phyloP scores from a whole-genome alignment of 2,888 invertebrate genomes.

The Cyrtodaria siliqua region DNA sequence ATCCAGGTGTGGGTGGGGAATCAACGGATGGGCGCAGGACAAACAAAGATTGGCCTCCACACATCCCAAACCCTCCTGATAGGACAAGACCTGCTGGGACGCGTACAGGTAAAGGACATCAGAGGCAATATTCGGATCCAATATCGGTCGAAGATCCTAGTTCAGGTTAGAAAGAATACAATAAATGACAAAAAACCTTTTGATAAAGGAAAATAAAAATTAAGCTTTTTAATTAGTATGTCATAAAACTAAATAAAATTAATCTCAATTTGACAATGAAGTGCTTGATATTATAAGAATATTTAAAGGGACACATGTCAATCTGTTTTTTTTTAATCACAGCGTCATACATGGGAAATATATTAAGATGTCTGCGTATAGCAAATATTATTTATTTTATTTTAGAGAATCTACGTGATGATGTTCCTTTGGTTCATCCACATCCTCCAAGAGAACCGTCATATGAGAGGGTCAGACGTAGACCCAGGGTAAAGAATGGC shows the following conservation, averaged over 20 bases:
- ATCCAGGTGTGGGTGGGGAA: slow-evolving; percentile 18
- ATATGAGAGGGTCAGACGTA: slow-evolving; percentile 76
- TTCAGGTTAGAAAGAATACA: slow-evolving; percentile 45
- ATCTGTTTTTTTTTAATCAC: no score
- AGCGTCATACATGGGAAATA: no score
- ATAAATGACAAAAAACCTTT: no score
- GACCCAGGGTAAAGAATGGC: slow-evolving; percentile 78
- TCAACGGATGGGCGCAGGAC: slow-evolving; percentile 32
- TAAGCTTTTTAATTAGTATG: no score
- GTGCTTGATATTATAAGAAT: no score
- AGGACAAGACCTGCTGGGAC: slow-evolving; percentile 42
- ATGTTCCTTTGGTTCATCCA: slow-evolving; percentile 77
- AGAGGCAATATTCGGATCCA: slow-evolving; percentile 73
- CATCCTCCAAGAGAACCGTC: slow-evolving; percentile 84
- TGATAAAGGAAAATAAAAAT: no score
- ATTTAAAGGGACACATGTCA: no score
- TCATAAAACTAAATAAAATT: no score
- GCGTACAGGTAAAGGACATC: slow-evolving; percentile 50
- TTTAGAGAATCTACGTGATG: slow-evolving; percentile 50
- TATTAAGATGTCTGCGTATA: no score
- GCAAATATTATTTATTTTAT: neutral
- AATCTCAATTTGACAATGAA: no score
- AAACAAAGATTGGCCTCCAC: slow-evolving; percentile 30
- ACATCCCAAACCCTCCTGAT: slow-evolving; percentile 56
- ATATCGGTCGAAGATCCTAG: slow-evolving; percentile 53